Percentiles rank a stretch among this genome's conserved stretches.
Conservation (phyloP, 2,113 vertebrate species). For the Syngnathus typhle region DNA sequence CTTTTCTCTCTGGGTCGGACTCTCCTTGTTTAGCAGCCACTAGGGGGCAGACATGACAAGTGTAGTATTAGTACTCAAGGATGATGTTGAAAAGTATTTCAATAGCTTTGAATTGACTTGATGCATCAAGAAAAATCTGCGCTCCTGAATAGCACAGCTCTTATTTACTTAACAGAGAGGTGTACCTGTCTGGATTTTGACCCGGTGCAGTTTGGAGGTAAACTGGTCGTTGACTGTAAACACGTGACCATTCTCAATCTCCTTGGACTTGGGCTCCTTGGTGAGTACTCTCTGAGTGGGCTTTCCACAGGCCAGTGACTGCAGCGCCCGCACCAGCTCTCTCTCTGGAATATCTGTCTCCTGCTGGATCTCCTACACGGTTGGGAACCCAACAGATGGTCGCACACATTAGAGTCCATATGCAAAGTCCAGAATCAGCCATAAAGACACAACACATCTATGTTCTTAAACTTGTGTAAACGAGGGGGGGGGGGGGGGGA, state of each 20-base stretch:
- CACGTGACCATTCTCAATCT: conserved; percentile 96
- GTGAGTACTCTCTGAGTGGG: conserved; percentile 97
- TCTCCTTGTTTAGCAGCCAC: conserved; percentile 99
- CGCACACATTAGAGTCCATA: neutral
- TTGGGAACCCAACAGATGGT: neutral
- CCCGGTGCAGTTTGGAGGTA: conserved; percentile 97
- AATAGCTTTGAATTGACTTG: neutral
- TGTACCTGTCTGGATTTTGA: conserved; percentile 98
- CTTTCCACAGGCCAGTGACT: conserved; percentile 96
- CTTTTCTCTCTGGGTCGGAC: conserved; percentile 96
- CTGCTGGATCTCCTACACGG: conserved; percentile 93
- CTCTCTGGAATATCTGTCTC: conserved; percentile 98
- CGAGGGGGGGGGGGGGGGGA: neutral
- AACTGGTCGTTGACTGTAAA: conserved; percentile 99
- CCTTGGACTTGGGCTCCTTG: conserved; percentile 98
- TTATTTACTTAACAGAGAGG: neutral
- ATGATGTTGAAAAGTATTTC: neutral
- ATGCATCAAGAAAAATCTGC: neutral
- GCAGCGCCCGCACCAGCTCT: conserved; percentile 93
- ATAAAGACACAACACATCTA: neutral
- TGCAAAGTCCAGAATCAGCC: neutral
- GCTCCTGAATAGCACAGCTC: neutral
- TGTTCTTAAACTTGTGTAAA: neutral
- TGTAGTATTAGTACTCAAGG: neutral
- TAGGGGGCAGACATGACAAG: conserved; percentile 42